Conservation (phyloP, 2,113 vertebrate species). For the Odocoileus hemionus region DNA sequence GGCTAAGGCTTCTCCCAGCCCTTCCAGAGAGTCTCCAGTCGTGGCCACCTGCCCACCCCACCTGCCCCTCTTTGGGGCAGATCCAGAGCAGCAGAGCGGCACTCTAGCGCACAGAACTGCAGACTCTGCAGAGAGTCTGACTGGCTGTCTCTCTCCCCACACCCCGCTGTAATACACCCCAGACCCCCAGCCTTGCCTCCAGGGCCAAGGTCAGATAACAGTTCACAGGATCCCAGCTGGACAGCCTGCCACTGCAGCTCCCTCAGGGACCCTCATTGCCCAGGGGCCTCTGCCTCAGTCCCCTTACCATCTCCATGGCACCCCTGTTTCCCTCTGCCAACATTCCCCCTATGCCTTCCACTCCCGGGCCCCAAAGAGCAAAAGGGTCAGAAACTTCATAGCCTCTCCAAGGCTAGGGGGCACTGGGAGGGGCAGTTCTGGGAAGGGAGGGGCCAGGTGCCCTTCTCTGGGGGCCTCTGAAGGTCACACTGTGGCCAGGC, state of each 20-base stretch:
- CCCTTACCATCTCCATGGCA: neutral
- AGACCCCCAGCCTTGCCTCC: neutral
- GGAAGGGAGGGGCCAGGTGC: conserved; percentile 66
- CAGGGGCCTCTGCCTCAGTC: neutral
- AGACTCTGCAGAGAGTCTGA: neutral
- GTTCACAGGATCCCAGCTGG: neutral
- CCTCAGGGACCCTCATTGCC: neutral
- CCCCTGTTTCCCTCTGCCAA: neutral
- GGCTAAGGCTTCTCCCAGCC: neutral
- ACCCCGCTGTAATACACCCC: neutral
- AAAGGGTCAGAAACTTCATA: conserved; percentile 9
- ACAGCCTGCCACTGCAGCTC: neutral
- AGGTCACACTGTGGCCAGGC: conserved; percentile 77
- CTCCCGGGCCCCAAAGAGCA: neutral
- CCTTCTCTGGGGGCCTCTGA: conserved; percentile 82
- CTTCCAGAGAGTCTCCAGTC: neutral
- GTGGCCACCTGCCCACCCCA: neutral
- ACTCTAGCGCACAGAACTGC: neutral
- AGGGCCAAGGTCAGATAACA: conserved; percentile 45
- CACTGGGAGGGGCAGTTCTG: conserved; percentile 10
- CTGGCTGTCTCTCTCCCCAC: neutral
- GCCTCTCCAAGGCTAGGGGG: conserved; percentile 39
- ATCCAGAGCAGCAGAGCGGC: neutral
- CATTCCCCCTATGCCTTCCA: neutral
- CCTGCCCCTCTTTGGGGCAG: neutral